Evolutionary conservation across 1,140 invertebrate species (phyloP), one percentile per base, ranked within the genome.

Genomic region (Danaus plexippus): DNA sequence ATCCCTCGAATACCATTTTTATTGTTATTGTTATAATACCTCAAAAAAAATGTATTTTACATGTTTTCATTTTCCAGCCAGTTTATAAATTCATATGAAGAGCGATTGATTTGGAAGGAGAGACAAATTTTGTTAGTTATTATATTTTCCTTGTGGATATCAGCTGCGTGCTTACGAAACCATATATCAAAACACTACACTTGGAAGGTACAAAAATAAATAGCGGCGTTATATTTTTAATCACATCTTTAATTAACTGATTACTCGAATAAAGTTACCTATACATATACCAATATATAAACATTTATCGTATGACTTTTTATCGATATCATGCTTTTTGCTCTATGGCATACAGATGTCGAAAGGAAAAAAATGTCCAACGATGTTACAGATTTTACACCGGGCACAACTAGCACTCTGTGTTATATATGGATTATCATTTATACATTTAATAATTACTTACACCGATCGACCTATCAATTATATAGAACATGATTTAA

Each of bases 201-300:
- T 51, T 60, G 58, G 58, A 60, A 60, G 53, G 58, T 60, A 47
- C 2, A 56, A 47, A 48, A 6, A 6, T 52, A 12, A 32, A 32
- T 6, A 32, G 7, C 5, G 5, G 1, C 22, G 15, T 32, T 32
- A 32, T 15, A 32, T 32, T 32, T 32, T 7, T 32, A 32, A 32
- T 32, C 22, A 32, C 5, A 32, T 32, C 2, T 22, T 11, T 41
- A 12, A 41, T 47, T 11, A 47, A 41, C 8, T 32, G 44, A 22
- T 22, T 45, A 8, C 9, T 7, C 10, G 42, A 43, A 18, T 18
- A 11, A 47, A 9, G 11, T 11, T 46, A 13, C 11, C 45, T 4
- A 13, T 12, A 2, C 11, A 8, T 13, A 6, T 6, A n/a, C n/a
- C 2, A 2, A 22, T 22, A 22, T 22, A 22, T 22, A 22, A 22